These are phyloP conservation scores for Carassius auratus DNA, from an alignment of 2,113 vertebrate genomes.

Conservation along the genomic window DNA sequence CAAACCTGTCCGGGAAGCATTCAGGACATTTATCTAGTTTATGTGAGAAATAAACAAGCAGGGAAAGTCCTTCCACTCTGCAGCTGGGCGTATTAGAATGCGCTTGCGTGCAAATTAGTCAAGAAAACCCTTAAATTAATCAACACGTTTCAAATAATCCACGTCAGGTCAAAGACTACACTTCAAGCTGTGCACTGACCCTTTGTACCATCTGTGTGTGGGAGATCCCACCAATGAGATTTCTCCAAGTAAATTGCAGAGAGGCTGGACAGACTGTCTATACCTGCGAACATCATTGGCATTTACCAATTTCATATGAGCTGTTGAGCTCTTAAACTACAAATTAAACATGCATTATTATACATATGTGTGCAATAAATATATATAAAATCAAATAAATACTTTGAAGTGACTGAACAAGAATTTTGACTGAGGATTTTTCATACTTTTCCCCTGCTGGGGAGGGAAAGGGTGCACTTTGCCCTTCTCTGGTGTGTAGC, in stretches of 20 bases:
- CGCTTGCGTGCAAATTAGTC: background rate
- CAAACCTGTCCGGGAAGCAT: background rate
- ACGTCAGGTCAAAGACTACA: background rate
- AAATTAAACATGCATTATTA: too few relatives aligned
- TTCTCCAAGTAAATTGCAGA: background rate
- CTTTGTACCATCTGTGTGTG: background rate
- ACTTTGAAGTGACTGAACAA: background rate
- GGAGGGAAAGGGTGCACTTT: constrained; percentile 84
- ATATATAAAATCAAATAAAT: too few relatives aligned
- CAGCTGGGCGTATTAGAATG: background rate
- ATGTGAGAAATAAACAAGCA: background rate
- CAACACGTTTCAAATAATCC: background rate
- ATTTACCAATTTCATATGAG: background rate
- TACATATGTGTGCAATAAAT: too few relatives aligned
- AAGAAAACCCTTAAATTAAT: background rate
- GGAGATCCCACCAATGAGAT: background rate
- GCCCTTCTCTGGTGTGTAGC: constrained; percentile 92
- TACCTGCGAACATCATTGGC: background rate
- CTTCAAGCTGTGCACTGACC: constrained; percentile 11
- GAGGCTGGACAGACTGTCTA: constrained; percentile 1
- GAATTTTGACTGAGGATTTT: background rate
- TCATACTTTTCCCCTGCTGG: constrained; percentile 88
- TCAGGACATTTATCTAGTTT: background rate
- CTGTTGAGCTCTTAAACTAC: too few relatives aligned
- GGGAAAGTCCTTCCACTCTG: background rate